Conservation (phyloP, 2,888 invertebrate species). For the Caenorhabditis sp. region DNA sequence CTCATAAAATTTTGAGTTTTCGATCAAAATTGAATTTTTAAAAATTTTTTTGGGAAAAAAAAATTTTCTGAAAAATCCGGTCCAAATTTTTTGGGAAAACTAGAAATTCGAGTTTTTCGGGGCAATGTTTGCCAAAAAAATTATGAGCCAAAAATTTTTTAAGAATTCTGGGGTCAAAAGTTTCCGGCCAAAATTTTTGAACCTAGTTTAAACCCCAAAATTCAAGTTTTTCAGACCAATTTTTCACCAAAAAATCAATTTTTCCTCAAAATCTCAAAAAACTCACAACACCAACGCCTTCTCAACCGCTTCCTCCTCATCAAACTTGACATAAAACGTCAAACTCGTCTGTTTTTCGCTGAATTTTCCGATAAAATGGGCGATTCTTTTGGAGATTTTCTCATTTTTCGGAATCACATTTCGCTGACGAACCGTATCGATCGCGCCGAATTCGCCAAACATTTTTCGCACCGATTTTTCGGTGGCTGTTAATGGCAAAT, state of each 20-base stretch:
- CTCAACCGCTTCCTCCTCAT: slow-evolving; percentile 29
- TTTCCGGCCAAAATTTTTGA: too few relatives aligned
- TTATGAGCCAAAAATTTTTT: too few relatives aligned
- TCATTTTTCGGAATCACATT: slow-evolving; percentile 41
- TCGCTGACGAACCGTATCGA: slow-evolving; percentile 43
- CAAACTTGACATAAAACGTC: slow-evolving; percentile 47
- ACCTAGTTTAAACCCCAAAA: too few relatives aligned
- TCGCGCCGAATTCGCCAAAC: slow-evolving; percentile 40
- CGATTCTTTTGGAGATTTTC: slow-evolving; percentile 40
- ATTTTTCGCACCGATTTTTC: slow-evolving; percentile 39
- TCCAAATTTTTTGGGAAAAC: background rate
- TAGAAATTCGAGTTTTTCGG: background rate
- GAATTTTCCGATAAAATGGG: slow-evolving; percentile 39
- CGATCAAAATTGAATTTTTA: too few relatives aligned
- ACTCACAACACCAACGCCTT: slow-evolving; percentile 44
- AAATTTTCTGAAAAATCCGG: too few relatives aligned
- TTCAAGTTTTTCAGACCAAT: background rate
- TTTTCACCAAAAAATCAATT: too few relatives aligned
- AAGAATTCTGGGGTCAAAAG: too few relatives aligned
- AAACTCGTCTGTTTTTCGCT: slow-evolving; percentile 45
- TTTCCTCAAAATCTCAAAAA: background rate
- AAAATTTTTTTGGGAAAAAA: too few relatives aligned
- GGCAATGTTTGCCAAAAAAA: too few relatives aligned
- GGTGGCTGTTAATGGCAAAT: slow-evolving; percentile 41
- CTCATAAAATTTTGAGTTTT: too few relatives aligned